phyloP scores from a whole-genome alignment of 2,797 vertebrate species.

The Erethizon dorsatum region DNA sequence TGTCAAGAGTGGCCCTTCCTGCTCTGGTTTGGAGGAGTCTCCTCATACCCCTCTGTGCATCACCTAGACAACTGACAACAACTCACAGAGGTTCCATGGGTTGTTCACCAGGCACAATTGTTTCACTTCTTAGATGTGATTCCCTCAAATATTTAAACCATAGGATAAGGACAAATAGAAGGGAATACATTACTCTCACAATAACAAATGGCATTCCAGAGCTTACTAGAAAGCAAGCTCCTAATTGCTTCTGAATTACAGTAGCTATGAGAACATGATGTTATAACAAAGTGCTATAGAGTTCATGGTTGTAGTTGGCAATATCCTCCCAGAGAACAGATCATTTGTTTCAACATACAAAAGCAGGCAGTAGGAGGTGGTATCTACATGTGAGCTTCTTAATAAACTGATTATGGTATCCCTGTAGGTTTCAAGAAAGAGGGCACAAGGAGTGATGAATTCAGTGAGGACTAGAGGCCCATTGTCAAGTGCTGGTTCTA shows the following conservation, averaged over 20 bases:
- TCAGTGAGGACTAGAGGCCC: fast-evolving
- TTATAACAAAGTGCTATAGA: background rate
- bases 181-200: background rate
- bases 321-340: background rate
- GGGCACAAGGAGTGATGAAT: background rate
- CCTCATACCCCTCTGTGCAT: background rate
- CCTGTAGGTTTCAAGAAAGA: background rate
- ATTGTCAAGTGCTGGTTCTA: background rate
- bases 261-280: background rate
- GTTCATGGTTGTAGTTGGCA: background rate
- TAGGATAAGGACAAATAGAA: background rate
- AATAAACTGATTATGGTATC: background rate
- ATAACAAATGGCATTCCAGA: background rate
- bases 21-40: background rate
- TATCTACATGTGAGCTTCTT: background rate
- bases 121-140: background rate
- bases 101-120: background rate
- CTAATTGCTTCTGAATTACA: background rate
- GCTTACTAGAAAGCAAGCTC: background rate
- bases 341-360: background rate
- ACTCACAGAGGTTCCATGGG: background rate
- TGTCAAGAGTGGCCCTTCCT: fast-evolving
- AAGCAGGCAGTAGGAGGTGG: background rate
- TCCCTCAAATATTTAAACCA: background rate
- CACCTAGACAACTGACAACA: background rate